phyloP scores from a whole-genome alignment of 2,113 vertebrate species.

The Chionomys nivalis region DNA sequence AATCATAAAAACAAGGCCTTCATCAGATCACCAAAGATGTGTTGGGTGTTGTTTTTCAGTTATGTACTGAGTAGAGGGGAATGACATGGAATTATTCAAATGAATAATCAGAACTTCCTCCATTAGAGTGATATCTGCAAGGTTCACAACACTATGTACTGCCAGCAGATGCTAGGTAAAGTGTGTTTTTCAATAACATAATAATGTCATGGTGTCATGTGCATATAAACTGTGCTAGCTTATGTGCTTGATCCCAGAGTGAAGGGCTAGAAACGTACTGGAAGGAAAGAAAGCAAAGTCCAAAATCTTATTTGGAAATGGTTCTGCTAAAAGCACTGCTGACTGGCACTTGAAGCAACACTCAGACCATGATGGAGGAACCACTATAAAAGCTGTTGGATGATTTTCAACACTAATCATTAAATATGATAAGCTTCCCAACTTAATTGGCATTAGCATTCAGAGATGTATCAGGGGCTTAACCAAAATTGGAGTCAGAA shows the following conservation, averaged over 20 bases:
- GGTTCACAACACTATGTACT: neutral
- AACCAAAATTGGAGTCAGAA: neutral
- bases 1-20: neutral
- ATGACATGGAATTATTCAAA: neutral
- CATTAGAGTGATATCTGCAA: neutral
- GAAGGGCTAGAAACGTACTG: neutral
- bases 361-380: neutral
- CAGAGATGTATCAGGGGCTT: neutral
- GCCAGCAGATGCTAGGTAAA: neutral
- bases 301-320: slow-evolving; percentile 6
- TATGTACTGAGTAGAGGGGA: neutral
- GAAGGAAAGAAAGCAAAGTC: neutral
- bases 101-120: neutral
- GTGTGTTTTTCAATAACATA: neutral
- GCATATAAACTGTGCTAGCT: neutral
- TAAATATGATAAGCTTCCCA: neutral
- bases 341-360: neutral
- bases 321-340: neutral
- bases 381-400: neutral
- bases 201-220: rapidly evolving
- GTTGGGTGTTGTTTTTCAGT: neutral
- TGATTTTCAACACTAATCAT: slow-evolving; percentile 11
- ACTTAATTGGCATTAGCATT: neutral
- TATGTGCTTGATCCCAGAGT: neutral
- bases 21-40: neutral